Base-by-base conservation (phyloP, 2,888 invertebrate species). In the Meta bourneti region DNA sequence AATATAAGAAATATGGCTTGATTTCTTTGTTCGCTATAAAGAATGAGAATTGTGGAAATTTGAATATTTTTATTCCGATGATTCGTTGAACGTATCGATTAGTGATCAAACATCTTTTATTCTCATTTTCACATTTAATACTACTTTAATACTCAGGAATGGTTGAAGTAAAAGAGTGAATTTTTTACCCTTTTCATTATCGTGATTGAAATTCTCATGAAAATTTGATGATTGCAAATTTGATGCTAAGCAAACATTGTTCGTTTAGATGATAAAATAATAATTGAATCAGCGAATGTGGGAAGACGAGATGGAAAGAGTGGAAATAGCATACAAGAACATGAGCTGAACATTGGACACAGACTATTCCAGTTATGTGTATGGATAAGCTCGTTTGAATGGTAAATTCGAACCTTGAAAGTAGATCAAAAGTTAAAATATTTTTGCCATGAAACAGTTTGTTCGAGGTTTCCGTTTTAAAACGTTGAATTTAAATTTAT, bases 381-480 rank as follows among this genome's bases (percentile, higher is more conserved):
- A 20, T 11, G 9, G 9, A 49, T 8, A 5, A 9, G 16, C 61
- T 34, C 80, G 69, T 81, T 48, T 16, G 8, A 48, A 7, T 69
- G 49, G 80, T 81, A 48, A 34, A 70, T 81, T 54, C 16, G 34
- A 80, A n/a, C 69, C 80, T 81, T 81, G 80, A 70, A 81, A 70
- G 69, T 81, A 48, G 69, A 81, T 81, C 69, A 81, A 13, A n/a
- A 70, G 70, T 69, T 69, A 48, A 69, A 49, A 48, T 49, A 16
- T n/a, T 78, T 81, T 69, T 70, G 69, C 80, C 80, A 69, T 81
- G 70, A 81, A 69, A 34, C 69, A 81, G 34, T 70, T 81, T 8
- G 34, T 34, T 34, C 34, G 34, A 34, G 34, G 4, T 34, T 34
- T 34, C 34, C 34, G 4, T 34, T 34, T 34, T 34, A 34, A 34